Evolutionary conservation across 2,888 invertebrate genomes (phyloP), one percentile per base, ranked within the genome.

Genomic region (Xylota segnis): DNA sequence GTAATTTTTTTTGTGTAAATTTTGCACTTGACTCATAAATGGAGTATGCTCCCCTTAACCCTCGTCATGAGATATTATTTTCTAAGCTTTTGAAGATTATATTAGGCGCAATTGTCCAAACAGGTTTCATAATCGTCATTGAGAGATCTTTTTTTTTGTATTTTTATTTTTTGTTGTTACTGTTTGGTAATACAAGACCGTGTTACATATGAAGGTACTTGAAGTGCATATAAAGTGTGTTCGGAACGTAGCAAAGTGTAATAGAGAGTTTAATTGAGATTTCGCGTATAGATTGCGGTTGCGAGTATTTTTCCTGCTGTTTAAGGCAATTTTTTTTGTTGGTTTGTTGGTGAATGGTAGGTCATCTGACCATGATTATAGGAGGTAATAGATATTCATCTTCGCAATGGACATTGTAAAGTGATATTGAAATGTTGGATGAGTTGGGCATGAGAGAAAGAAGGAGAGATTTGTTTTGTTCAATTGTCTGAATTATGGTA

Each of bases 201-300:
- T 71, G 75, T 75, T 84, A 79, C 71, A 81, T 71, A 82, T 84
- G 81, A 84, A 84, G 81, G 84, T 84, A 84, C 84, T 81, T 75
- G 81, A 61, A 81, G 79, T 75, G 84, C 84, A 81, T 81, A 75
- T 76, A 84, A 84, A 84, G 70, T 75, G 63, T 65, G 58, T 27
- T 65, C 56, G 27, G 58, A 52, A 12, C 71, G 70, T 58, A 65
- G 40, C 78, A 65, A 59, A 75, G 65, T 81, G 75, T 71, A 75
- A 84, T 75, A 37, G 84, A 71, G 75, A 79, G 59, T 71, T 76
- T 61, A 66, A 59, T 84, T 70, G 75, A 84, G 79, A 84, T 84
- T 84, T 84, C 40, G 75, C 84, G 58, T 43, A 70, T 45, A 52
- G 56, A 56, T 72, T 54, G 59, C 54, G 74, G 32, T 63, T 78